Evolutionary conservation across 2,888 invertebrate genomes (phyloP).

Genomic region (Polymixis lichenea): DNA sequence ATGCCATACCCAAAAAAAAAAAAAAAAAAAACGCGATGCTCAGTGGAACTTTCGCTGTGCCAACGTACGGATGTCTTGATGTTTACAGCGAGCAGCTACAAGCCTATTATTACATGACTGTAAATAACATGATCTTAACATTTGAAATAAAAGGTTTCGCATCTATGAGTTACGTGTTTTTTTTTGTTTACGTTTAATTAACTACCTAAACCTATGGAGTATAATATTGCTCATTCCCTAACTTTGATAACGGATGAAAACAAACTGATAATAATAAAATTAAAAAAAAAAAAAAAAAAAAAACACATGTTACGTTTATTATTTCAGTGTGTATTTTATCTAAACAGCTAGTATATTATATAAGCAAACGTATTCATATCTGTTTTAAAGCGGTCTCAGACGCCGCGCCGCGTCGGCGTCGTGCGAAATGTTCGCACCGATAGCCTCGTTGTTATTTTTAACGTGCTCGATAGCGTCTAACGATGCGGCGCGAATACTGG

Average conservation of each 20-base stretch:
- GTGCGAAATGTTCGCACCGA: constrained; percentile 19
- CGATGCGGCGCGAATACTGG: constrained; percentile 59
- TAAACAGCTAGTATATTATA: background rate
- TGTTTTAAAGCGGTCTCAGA: background rate
- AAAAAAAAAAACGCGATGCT: too few relatives aligned
- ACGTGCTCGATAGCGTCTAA: constrained; percentile 14
- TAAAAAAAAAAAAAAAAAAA: too few relatives aligned
- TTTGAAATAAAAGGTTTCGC: too few relatives aligned
- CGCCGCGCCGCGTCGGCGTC: background rate
- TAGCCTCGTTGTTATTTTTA: constrained; percentile 21
- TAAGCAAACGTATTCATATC: background rate
- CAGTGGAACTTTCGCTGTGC: too few relatives aligned
- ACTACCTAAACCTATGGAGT: too few relatives aligned
- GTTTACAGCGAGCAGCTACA: too few relatives aligned
- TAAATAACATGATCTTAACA: too few relatives aligned
- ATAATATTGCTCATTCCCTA: background rate
- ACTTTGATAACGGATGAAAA: background rate
- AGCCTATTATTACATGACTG: too few relatives aligned
- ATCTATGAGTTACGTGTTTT: too few relatives aligned
- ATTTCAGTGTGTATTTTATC: background rate
- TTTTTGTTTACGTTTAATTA: too few relatives aligned
- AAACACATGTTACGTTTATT: background rate
- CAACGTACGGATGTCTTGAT: too few relatives aligned
- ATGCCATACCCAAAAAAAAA: too few relatives aligned
- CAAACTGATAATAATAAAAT: background rate